Conservation (phyloP, 2,797 vertebrate species). For the Trachops cirrhosus region DNA sequence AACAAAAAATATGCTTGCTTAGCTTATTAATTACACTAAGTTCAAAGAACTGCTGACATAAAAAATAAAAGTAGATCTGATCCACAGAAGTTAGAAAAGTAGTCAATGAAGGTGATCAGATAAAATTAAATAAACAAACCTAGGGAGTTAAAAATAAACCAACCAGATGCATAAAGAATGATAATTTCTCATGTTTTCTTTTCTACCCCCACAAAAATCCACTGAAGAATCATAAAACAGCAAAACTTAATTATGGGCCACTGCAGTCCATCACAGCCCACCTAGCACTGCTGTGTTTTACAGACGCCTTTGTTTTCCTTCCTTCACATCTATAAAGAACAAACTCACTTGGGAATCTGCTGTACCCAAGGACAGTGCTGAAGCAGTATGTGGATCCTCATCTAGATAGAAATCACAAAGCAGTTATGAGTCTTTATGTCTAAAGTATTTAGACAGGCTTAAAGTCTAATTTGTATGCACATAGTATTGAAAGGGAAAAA, state of each 20-base stretch:
- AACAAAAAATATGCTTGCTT: background rate
- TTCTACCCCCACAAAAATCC: background rate
- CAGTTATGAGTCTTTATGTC: conserved; percentile 34
- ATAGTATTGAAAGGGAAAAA: conserved; percentile 21
- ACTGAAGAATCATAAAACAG: conserved; percentile 22
- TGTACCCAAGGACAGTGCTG: conserved; percentile 61
- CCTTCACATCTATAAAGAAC: conserved; percentile 32
- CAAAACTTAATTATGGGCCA: background rate
- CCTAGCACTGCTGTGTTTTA: background rate
- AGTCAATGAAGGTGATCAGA: background rate
- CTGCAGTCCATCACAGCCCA: background rate
- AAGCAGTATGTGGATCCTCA: conserved; percentile 57
- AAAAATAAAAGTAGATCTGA: conserved; percentile 38
- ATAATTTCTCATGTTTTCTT: background rate
- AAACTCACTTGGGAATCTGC: conserved; percentile 81
- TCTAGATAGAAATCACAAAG: conserved; percentile 74
- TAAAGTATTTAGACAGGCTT: conserved; percentile 32
- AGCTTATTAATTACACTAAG: background rate
- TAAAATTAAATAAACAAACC: conserved; percentile 23
- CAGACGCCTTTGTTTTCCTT: background rate
- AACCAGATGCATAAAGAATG: conserved; percentile 20
- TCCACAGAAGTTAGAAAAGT: background rate
- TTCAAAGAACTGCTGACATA: background rate
- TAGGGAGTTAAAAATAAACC: conserved; percentile 1
- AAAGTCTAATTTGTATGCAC: conserved; percentile 5